Base-by-base conservation (phyloP, 2,113 vertebrate genomes). In the Cyanoderma ruficeps region DNA sequence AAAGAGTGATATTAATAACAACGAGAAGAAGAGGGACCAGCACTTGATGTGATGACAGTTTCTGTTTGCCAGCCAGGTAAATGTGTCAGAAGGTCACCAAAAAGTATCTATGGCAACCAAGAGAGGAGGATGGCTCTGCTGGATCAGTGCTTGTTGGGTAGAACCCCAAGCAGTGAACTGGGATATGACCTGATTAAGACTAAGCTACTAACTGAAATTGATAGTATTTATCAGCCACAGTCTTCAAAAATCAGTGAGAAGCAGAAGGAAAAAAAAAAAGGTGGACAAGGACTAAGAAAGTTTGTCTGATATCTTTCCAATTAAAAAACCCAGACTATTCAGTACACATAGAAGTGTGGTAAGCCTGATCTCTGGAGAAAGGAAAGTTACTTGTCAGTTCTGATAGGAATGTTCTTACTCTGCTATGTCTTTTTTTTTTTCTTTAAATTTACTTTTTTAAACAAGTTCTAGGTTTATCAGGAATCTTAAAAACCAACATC, bases 101-200 rank as follows among this genome's bases (percentile, higher is more conserved):
- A 57, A 70, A 89, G 87, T 91, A 89, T 84, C 87, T 87, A 67
- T 93, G 93, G 89, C 91, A 95, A 87, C 87, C 15, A 2, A 89
- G 65, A 74, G 79, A 78, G 2, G 65, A 83, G 68, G 46, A 44
- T 87, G 67, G 70, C 75, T 90, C 63, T 93, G 63, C 55, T 82
- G 50, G 81, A 72, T 86, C 24, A 46, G 52, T 41, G 16, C 53
- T 52, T 80, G 52, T 69, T 77, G 86, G 64, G 77, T 49, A 59
- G 39, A 57, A 89, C 75, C 78, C 30, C 80, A 74, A 80, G 82
- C 87, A 83, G 47, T 77, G 91, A 85, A 63, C 71, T 92, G 76
- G 44, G 64, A 49, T 83, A 56, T 53, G 82, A 94, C 91, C 89
- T 69, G 57, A 87, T 96, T 94, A 93, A 68, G 56, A 64, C 24